Percentiles rank a stretch among this genome's conserved stretches.
These are phyloP conservation scores for Apodemus speciosus DNA, from an alignment of 2,113 vertebrate species.

Conservation along the genomic window DNA sequence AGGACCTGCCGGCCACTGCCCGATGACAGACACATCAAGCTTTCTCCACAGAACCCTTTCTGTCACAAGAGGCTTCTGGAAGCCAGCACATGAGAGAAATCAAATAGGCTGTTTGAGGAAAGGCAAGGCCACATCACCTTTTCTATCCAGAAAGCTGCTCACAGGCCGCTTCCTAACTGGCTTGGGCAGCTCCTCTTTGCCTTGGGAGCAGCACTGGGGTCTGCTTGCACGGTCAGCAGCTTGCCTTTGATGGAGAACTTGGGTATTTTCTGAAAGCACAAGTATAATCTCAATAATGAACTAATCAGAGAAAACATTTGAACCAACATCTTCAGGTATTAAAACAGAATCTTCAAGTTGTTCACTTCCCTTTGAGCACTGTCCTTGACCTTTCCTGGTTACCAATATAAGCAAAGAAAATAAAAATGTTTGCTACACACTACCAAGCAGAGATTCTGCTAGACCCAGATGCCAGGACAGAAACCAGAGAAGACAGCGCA, in stretches of 20 bases:
- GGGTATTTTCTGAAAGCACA: conserved; percentile 57
- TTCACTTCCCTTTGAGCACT: conserved; percentile 46
- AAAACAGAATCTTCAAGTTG: conserved; percentile 28
- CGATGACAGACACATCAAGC: background rate
- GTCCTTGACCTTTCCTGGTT: conserved; percentile 26
- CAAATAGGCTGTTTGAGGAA: background rate
- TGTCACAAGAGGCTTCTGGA: background rate
- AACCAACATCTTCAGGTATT: conserved; percentile 21
- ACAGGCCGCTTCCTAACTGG: conserved; percentile 68
- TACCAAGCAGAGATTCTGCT: conserved; percentile 20
- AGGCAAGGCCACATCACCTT: conserved; percentile 53
- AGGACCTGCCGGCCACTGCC: background rate
- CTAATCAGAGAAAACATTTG: conserved; percentile 60
- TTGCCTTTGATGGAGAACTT: conserved; percentile 51
- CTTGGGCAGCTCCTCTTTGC: conserved; percentile 35
- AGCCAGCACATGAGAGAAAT: background rate
- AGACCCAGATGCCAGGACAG: background rate
- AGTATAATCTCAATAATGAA: conserved; percentile 69
- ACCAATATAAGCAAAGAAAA: conserved; percentile 56
- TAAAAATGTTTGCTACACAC: conserved; percentile 22
- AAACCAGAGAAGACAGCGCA: conserved; percentile 16
- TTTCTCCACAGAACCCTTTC: background rate
- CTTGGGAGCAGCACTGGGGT: conserved; percentile 42
- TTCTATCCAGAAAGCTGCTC: conserved; percentile 43
- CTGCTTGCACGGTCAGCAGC: conserved; percentile 20